Evolutionary conservation across 2,888 invertebrate genomes (phyloP), one percentile per base, ranked within the genome.

Genomic region (Drosophila neonasuta): DNA sequence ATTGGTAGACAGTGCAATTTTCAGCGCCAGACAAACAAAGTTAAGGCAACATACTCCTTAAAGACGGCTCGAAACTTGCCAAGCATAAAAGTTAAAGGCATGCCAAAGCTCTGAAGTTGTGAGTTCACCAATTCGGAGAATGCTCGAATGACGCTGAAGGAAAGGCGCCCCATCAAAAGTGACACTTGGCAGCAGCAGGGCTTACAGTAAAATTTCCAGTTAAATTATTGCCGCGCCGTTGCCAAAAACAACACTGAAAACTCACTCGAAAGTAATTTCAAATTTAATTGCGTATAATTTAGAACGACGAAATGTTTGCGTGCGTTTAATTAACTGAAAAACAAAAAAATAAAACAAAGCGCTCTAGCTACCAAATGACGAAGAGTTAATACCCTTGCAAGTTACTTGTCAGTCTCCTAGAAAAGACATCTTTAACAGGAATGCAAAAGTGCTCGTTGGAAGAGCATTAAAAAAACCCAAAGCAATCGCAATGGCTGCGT

Each of bases 201-300:
- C 71, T 74, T 69, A 87, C 82, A 82, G 83, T 87, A 64, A 85
- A 87, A 85, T 85, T 80, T 72, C 74, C 69, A 80, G 83, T 80
- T 85, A 83, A 83, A 68, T 87, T 83, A 83, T 87, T 72, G 83
- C 86, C 73, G 67, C 61, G 70, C 63, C 68, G 68, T 64, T 63
- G 74, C 64, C 60, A 67, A 58, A 67, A 67, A 57, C 68, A 61
- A 66, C 63, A 56, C 61, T 36, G 68, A 48, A 66, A 82, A 67
- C 68, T 84, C 74, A 74, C 74, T 84, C 74, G 68, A 73, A 82
- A 83, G 87, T 82, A 86, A 82, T 83, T 83, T 68, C 71, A 77
- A 87, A 85, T 85, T 83, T 83, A 87, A 83, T 83, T 83, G 83
- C 80, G 83, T 82, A 79, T 79, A 83, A 83, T 83, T 83, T 85